Evolutionary conservation across 2,113 vertebrate species (phyloP), one percentile per base, ranked within the genome.

Genomic region (Dipodomys stephensi): DNA sequence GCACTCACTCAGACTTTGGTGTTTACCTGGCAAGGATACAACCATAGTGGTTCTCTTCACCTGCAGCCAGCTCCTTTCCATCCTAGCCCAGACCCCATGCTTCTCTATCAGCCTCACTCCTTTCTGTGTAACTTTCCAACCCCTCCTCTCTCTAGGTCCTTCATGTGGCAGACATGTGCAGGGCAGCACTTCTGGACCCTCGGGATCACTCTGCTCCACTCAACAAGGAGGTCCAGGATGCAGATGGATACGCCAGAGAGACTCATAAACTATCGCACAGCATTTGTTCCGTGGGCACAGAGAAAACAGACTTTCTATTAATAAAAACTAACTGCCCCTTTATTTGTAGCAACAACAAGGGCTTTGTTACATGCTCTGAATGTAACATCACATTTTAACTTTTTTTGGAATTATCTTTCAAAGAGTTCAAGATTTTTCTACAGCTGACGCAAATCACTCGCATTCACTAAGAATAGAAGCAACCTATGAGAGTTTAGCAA

Each of bases 301-400:
- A 83, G 25, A 90, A 93, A 94, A 78, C 27, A 91, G 68, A 65
- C 71, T 85, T 95, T 90, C 87, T 77, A 11, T 32, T 49, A 78
- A 95, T 76, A 93, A 91, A 83, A 92, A 67, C 46, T 28, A 60
- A 90, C 28, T 27, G 60, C 72, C 6, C 73, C 44, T 93, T 94
- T 88, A 87, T 96, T 88, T 90, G 74, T 87, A 62, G 65, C 79
- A 77, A 71, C 91, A 79, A 90, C 68, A 71, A 32, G 76, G 86
- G 35, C 44, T 88, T 85, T 49, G 22, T 49, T 73, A n/a, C 88
- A 64, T n/a, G 60, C 6, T 60, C 28, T 65, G 69, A 64, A 23
- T 44, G 22, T 20, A 90, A 90, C 35, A 72, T n/a, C 87, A 80
- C 78, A 76, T 88, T 93, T 94, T 83, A 65, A 83, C 46, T 73